phyloP scores from a whole-genome alignment of 2,113 vertebrate species.

The Melanocharis versteri region DNA sequence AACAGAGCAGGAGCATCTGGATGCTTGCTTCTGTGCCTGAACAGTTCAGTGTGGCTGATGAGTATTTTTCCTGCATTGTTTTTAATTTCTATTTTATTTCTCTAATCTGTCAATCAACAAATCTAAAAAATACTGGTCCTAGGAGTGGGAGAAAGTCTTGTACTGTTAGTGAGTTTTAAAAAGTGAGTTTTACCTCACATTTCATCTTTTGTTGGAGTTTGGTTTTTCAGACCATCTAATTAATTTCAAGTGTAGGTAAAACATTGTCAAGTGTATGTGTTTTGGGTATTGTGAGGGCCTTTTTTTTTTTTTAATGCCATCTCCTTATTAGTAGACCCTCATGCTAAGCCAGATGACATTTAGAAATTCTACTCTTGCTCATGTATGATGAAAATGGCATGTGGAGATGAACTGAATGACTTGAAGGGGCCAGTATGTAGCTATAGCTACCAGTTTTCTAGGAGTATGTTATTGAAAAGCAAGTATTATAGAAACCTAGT shows the following conservation, averaged over 20 bases:
- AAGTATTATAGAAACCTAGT: background rate
- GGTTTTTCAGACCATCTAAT: background rate
- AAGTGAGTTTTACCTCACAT: background rate
- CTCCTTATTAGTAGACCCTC: background rate
- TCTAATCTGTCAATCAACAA: background rate
- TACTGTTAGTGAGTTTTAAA: too few species aligned
- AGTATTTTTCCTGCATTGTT: background rate
- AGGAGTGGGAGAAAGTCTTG: background rate
- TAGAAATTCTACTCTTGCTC: background rate
- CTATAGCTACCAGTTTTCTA: background rate
- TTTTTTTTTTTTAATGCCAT: background rate
- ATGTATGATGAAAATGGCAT: background rate
- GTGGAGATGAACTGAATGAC: background rate
- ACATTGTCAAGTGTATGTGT: background rate
- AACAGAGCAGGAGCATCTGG: background rate
- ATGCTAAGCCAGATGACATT: background rate
- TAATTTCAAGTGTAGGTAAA: background rate
- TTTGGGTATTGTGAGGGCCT: background rate
- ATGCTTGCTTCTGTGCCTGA: background rate
- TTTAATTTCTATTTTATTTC: background rate
- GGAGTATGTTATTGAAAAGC: background rate
- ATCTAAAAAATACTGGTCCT: background rate
- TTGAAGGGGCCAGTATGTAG: background rate
- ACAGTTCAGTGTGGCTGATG: background rate
- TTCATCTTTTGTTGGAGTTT: background rate